These are phyloP conservation scores for Hippocampus barbouri DNA, from an alignment of 2,113 vertebrate species.

Conservation along the genomic window DNA sequence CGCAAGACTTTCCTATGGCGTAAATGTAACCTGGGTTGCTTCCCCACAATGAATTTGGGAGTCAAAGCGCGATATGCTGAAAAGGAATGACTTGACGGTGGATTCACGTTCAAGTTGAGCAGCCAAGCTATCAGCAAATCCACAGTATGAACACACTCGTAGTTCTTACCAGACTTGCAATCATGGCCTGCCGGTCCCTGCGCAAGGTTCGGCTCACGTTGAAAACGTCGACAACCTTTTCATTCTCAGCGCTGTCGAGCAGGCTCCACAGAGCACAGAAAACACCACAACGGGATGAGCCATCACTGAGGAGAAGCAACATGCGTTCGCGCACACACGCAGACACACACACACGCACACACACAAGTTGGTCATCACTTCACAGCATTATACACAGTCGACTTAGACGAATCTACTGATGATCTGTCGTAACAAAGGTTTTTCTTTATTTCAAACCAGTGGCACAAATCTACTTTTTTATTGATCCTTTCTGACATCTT, in stretches of 20 bases:
- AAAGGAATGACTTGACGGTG: too few species aligned
- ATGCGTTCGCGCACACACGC: not conserved
- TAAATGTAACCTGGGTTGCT: too few species aligned
- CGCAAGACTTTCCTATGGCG: too few species aligned
- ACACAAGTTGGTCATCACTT: not conserved
- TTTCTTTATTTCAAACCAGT: not conserved
- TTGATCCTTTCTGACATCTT: not conserved
- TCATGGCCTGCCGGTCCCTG: slow-evolving; percentile 78
- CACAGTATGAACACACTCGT: not conserved
- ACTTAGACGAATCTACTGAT: not conserved
- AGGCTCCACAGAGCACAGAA: slow-evolving; percentile 90
- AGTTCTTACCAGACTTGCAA: slow-evolving; percentile 78
- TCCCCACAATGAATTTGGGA: too few species aligned
- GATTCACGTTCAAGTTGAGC: too few species aligned
- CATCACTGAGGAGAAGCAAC: slow-evolving; percentile 74
- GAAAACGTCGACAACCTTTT: slow-evolving; percentile 89
- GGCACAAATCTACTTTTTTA: not conserved
- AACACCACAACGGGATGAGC: slow-evolving; percentile 80
- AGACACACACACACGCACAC: too few species aligned
- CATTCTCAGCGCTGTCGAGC: slow-evolving; percentile 83
- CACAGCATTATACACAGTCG: not conserved
- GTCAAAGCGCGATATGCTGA: too few species aligned
- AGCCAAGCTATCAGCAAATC: too few species aligned
- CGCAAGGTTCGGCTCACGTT: slow-evolving; percentile 86
- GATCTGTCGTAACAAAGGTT: not conserved